Conservation (phyloP, 2,797 vertebrate genomes). For the Paguma larvata region DNA sequence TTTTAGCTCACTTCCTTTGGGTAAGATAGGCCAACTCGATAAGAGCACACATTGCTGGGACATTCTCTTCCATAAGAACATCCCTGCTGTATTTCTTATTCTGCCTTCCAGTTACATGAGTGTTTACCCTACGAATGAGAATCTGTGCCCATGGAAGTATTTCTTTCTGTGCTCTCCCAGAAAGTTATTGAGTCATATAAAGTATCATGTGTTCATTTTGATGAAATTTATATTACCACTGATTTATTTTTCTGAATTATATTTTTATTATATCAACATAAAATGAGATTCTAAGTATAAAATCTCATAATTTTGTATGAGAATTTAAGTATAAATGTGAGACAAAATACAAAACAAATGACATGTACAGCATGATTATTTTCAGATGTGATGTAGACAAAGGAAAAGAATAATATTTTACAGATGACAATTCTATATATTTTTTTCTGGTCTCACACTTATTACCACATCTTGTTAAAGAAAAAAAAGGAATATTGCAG, state of each 20-base stretch:
- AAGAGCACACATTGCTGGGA: neutral
- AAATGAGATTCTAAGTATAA: conserved; percentile 16
- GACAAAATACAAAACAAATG: neutral
- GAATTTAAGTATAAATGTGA: conserved; percentile 37
- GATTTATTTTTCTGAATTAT: conserved; percentile 42
- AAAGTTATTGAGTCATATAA: conserved; percentile 24
- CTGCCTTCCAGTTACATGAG: conserved; percentile 1
- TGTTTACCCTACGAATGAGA: conserved; percentile 18
- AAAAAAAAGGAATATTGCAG: neutral
- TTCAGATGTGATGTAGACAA: neutral
- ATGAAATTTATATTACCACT: neutral
- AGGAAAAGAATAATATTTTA: conserved; percentile 44
- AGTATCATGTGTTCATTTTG: neutral
- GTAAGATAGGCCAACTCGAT: conserved; percentile 37
- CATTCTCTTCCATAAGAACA: conserved; percentile 14
- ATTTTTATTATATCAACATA: conserved; percentile 12
- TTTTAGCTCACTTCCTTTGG: conserved; percentile 54
- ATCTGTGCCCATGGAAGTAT: neutral
- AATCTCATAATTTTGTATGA: conserved; percentile 7
- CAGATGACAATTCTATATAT: neutral
- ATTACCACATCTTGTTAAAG: conserved; percentile 8
- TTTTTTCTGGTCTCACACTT: conserved; percentile 14
- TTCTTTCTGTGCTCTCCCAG: neutral
- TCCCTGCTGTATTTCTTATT: conserved; percentile 33
- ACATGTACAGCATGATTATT: neutral